Evolutionary conservation across 2,888 invertebrate species (phyloP), one percentile per base, ranked within the genome.

Genomic region (Lysandra coridon): DNA sequence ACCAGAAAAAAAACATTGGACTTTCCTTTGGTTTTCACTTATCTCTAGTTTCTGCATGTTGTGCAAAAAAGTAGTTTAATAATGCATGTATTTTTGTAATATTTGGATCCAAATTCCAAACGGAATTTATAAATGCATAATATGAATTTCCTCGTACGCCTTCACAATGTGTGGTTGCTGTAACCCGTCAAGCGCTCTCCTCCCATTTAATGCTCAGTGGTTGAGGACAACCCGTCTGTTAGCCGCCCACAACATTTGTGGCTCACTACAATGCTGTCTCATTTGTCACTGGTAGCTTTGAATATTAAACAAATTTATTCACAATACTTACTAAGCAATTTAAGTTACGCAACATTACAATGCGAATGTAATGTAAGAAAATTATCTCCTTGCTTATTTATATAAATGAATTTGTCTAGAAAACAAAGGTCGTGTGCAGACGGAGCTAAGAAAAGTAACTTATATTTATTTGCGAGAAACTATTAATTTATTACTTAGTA

Each of bases 141-240:
- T 33, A 57, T 57, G 17, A 33, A 33, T 33, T 69, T 69, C 69
- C 69, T 69, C 69, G 33, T 69, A 69, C 69, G 33, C 69, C 69
- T 69, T 69, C 37, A 69, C 69, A 69, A 69, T 69, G 37, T 1
- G 33, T 14, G 37, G 73, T 78, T 78, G 73, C 57, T 23, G 33
- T 69, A 5, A 33, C 69, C 33, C 14, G 62, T 62, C 78, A 78
- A 75, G 1, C 23, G 40, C 14, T 62, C n/a, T 83, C 89, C 90
- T 87, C 91, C 91, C 87, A 90, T 91, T 90, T 86, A 89, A 89
- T 90, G 90, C 86, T 87, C 82, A 81, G 80, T 83, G 82, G 85
- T 88, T 86, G 85, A 86, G 83, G 84, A 86, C 85, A 85, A 6
- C 82, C 85, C 85, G 87, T 86, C 86, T 85, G 83, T 82, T 82